Evolutionary conservation across 2,113 vertebrate species (phyloP), one percentile per base, ranked within the genome.

Genomic region (Corynorhinus townsendii): DNA sequence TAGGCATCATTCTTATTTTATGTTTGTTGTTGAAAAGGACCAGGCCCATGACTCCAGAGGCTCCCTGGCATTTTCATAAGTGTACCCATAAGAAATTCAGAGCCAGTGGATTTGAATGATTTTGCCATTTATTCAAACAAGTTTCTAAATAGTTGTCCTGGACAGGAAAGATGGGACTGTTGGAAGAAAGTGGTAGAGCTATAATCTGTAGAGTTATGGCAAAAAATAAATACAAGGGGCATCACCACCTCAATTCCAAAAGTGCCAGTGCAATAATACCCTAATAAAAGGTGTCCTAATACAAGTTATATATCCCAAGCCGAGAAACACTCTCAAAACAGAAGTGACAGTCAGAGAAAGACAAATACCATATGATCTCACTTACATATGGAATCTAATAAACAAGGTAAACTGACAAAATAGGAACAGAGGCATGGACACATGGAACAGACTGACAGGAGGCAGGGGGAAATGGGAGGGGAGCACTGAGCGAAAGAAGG

Each of bases 51-150:
- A 93, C 64, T 68, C 1, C 4, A 94, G 72, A 96, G 92, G 68
- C 12, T 79, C 40, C 73, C 6, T 38, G 30, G 0, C 47, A 96
- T 89, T 98, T 96, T 83, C 66, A 68, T 79, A 92, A 95, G 38
- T 54, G 33, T 26, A 90, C 83, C 81, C 80, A 89, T 92, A 64
- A 66, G 75, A 96, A 97, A 93, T 89, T 92, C 56, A 95, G 35
- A 87, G 0, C 0, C 52, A 24, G 16, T 3, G 9, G 4, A 75
- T 45, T 71, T 96, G 86, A 87, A 96, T 76, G 45, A 28, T 87
- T 96, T 80, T 77, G 71, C 81, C 56, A 96, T 14, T 71, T 49
- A 89, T 75, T 96, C 49, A 91, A 96, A 69, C 54, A 49, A 59
- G 14, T 69, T 96, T 35, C 33, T 90, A 73, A 96, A 96, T 71